phyloP scores from a whole-genome alignment of 2,888 invertebrate genomes.

The Hydraecia micacea region DNA sequence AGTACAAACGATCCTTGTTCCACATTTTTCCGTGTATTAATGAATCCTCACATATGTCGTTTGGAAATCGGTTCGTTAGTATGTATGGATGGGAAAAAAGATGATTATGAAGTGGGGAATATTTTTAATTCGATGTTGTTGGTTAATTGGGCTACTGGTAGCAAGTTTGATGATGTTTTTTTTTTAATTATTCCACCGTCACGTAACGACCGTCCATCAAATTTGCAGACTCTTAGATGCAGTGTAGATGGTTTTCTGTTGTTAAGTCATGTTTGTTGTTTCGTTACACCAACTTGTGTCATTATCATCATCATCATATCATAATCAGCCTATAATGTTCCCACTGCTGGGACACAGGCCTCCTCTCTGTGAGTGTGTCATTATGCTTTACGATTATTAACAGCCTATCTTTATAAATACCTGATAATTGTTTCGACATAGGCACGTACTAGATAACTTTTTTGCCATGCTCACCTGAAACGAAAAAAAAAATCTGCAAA shows the following conservation, averaged over 20 bases:
- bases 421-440: neutral
- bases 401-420: neutral
- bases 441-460: neutral
- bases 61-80: slow-evolving; percentile 77
- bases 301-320: no score
- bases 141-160: neutral
- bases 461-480: no score
- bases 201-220: no score
- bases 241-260: neutral
- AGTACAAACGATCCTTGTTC: slow-evolving; percentile 61
- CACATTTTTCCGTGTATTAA: slow-evolving; percentile 74
- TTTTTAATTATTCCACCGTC: neutral
- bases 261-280: neutral
- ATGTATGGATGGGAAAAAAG: slow-evolving; percentile 67
- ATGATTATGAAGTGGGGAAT: slow-evolving; percentile 30
- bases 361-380: no score
- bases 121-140: slow-evolving; percentile 22
- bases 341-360: no score
- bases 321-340: no score
- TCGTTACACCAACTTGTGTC: neutral
- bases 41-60: slow-evolving; percentile 74
- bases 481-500: no score
- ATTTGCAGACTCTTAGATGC: neutral
- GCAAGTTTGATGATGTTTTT: neutral
- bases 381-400: neutral